Percentiles rank a stretch among this genome's conserved stretches.
Conservation (phyloP, 2,113 vertebrate species). For the Meriones unguiculatus region DNA sequence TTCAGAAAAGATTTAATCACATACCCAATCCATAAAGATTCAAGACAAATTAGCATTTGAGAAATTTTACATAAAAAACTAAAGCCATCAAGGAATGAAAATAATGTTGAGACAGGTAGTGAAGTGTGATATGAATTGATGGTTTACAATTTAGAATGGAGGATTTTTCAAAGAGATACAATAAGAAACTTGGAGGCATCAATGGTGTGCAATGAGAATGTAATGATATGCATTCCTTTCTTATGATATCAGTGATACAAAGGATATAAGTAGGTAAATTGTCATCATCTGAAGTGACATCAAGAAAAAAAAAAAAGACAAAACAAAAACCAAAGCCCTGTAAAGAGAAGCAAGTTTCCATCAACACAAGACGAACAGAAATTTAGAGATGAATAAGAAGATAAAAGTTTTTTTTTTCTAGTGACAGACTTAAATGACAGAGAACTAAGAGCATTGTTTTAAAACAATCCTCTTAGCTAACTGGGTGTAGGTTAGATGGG, state of each 20-base stretch:
- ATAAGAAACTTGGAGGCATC: not conserved
- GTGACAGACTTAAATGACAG: not conserved
- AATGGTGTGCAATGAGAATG: not conserved
- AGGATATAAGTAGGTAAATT: not conserved
- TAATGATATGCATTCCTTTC: not conserved
- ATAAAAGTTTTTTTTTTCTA: not conserved
- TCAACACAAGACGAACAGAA: not conserved
- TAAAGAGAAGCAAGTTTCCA: not conserved
- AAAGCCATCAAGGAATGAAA: not conserved
- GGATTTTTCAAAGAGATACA: not conserved
- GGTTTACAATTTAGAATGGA: not conserved
- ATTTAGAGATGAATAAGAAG: not conserved
- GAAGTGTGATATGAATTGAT: not conserved
- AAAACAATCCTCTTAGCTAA: not conserved
- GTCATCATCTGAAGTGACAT: not conserved
- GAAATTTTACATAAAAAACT: not conserved
- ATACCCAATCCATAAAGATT: not conserved
- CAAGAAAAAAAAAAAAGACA: no score
- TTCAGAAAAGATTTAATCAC: not conserved
- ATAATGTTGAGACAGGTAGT: not conserved
- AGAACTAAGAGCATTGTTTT: not conserved
- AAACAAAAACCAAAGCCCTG: not conserved
- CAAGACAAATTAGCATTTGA: not conserved
- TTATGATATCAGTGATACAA: not conserved
- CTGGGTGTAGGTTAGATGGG: not conserved